These are phyloP conservation scores for Sebastes oblongus DNA, from an alignment of 2,797 vertebrate genomes.

Conservation along the genomic window DNA sequence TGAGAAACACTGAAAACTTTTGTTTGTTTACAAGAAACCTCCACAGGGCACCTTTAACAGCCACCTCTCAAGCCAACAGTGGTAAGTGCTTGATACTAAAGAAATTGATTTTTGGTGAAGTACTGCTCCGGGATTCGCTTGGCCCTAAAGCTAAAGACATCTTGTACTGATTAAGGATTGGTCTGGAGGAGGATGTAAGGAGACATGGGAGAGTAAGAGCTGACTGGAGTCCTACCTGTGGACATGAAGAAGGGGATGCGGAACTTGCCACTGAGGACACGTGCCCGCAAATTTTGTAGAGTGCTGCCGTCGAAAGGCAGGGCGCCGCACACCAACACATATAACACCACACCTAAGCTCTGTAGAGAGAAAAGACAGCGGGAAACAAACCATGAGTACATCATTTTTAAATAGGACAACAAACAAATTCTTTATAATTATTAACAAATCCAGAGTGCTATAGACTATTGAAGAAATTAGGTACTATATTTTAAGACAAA, in stretches of 20 bases:
- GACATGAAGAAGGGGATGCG: slow-evolving; percentile 99
- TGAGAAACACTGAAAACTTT: neutral
- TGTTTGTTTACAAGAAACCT: no score
- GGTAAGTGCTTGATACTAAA: neutral
- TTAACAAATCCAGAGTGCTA: neutral
- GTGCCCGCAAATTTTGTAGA: slow-evolving; percentile 94
- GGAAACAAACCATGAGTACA: neutral
- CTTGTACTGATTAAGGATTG: neutral
- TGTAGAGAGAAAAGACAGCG: slow-evolving; percentile 52
- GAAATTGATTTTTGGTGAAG: neutral
- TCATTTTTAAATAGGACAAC: neutral
- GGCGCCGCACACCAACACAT: slow-evolving; percentile 95
- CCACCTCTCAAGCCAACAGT: neutral
- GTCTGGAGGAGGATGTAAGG: no score
- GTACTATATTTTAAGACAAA: neutral
- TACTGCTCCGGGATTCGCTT: neutral
- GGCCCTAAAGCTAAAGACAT: neutral
- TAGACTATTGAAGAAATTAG: neutral
- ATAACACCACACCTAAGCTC: slow-evolving; percentile 97
- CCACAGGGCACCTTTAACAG: no score
- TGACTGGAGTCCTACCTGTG: slow-evolving; percentile 78
- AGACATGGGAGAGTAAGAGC: neutral
- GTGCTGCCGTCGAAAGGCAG: slow-evolving; percentile 98
- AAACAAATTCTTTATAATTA: neutral
- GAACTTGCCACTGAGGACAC: slow-evolving; percentile 97